Evolutionary conservation across 2,113 vertebrate species (phyloP), one percentile per base, ranked within the genome.

Genomic region (Petromus typicus): DNA sequence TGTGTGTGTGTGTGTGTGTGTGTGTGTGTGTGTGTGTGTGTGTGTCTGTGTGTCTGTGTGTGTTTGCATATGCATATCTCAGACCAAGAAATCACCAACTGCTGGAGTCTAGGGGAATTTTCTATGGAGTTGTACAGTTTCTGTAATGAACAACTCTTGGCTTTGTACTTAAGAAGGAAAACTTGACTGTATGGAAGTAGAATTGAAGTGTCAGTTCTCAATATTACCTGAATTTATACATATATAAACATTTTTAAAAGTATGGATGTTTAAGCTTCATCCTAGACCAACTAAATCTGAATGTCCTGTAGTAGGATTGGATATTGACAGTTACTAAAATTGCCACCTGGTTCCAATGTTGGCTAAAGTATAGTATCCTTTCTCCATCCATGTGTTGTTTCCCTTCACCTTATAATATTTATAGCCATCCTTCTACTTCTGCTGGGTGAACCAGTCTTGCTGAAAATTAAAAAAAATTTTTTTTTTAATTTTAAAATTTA

Each of bases 31-130:
- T n/a, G n/a, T n/a, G n/a, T n/a, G n/a, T n/a, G n/a, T n/a, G n/a
- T n/a, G n/a, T n/a, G n/a, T n/a, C n/a, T n/a, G n/a, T n/a, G n/a
- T n/a, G n/a, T n/a, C n/a, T n/a, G n/a, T n/a, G n/a, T n/a, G n/a
- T n/a, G n/a, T n/a, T n/a, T n/a, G n/a, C n/a, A n/a, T n/a, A n/a
- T n/a, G n/a, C n/a, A n/a, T 40, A 13, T 45, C 23, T 86, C 66
- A 32, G n/a, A 40, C 22, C 57, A 69, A 43, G 48, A 63, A 27
- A 88, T 63, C 32, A 40, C 18, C 66, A 88, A 90, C 48, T 81
- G 22, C 22, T 27, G 89, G 59, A 75, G 63, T 90, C 94, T 25
- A 91, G 71, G 85, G 95, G 45, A 82, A n/a, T 82, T 87, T 69
- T 25, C 56, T 80, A 3, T 56, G 43, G 16, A 23, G 5, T 20